Conservation (phyloP, 2,113 vertebrate genomes). For the Phyllopteryx taeniolatus region DNA sequence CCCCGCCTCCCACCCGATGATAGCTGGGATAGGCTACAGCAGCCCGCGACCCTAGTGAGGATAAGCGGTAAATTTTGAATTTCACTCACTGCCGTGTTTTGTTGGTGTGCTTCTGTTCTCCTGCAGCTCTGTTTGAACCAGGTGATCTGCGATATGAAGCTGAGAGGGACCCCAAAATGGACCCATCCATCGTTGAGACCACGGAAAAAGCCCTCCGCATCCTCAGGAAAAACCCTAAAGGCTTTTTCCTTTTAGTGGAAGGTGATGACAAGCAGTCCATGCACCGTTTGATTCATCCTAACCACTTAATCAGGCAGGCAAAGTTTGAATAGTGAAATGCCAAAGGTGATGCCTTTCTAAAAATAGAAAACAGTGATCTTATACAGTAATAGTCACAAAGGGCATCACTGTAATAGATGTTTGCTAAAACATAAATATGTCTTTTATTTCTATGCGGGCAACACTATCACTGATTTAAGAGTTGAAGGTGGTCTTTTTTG, state of each 20-base stretch:
- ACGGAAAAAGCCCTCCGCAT: slow-evolving; percentile 76
- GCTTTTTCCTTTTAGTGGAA: slow-evolving; percentile 73
- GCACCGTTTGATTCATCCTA: slow-evolving; percentile 4
- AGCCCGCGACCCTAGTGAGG: no score
- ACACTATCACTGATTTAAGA: not conserved
- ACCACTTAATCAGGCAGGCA: slow-evolving; percentile 1
- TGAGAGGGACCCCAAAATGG: slow-evolving; percentile 66
- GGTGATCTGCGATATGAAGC: slow-evolving; percentile 68
- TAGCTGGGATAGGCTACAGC: no score
- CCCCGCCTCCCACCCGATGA: no score
- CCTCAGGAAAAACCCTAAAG: slow-evolving; percentile 73
- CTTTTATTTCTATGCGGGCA: not conserved
- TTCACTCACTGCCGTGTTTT: not conserved
- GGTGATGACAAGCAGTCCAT: slow-evolving; percentile 43
- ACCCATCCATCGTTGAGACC: slow-evolving; percentile 69
- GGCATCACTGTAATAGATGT: not conserved
- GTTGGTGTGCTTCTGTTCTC: slow-evolving; percentile 1
- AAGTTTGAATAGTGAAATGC: slow-evolving; percentile 12
- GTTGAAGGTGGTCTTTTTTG: not conserved
- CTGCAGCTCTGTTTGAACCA: slow-evolving; percentile 74
- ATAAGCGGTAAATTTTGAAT: no score
- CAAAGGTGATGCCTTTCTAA: slow-evolving; percentile 12
- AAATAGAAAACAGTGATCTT: slow-evolving; percentile 23
- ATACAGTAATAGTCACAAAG: not conserved
- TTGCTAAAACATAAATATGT: not conserved